These are phyloP conservation scores for Oithona nana DNA, from an alignment of 2,888 invertebrate species.

Conservation along the genomic window DNA sequence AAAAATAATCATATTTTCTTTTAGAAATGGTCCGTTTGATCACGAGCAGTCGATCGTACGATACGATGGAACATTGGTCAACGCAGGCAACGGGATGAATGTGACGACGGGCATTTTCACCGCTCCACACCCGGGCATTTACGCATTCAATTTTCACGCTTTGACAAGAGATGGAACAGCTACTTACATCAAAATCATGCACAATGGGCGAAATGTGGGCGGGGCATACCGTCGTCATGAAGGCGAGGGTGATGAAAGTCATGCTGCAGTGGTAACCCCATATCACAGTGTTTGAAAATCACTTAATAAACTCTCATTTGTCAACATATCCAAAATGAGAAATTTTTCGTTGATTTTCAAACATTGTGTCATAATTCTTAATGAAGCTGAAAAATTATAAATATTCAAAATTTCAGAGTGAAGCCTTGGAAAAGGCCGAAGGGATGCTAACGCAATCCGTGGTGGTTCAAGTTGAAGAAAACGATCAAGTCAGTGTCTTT, in stretches of 20 bases:
- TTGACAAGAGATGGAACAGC: not conserved
- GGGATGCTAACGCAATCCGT: constrained; percentile 11
- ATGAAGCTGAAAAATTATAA: not conserved
- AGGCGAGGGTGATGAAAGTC: not conserved
- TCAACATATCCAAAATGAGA: not conserved
- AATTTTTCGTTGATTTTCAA: too few relatives aligned
- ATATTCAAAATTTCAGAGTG: not conserved
- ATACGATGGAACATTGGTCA: constrained; percentile 3
- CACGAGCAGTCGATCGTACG: not conserved
- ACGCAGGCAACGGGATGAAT: not conserved
- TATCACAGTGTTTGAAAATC: not conserved
- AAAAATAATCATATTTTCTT: too few relatives aligned
- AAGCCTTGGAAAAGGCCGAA: not conserved
- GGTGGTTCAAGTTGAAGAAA: not conserved
- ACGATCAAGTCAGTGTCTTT: constrained; percentile 9
- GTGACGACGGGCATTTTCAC: not conserved
- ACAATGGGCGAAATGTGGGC: constrained; percentile 12
- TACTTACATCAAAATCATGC: constrained; percentile 1
- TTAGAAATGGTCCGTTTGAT: not conserved
- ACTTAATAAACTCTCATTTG: not conserved
- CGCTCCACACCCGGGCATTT: constrained; percentile 2
- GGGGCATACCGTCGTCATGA: constrained; percentile 5
- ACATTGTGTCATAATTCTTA: too few relatives aligned
- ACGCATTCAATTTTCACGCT: constrained; percentile 4
- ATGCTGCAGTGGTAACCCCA: too few relatives aligned